Conservation (phyloP, 37 sponge, comb jelly and placozoan genomes). For the Lycopodina hypogea region DNA sequence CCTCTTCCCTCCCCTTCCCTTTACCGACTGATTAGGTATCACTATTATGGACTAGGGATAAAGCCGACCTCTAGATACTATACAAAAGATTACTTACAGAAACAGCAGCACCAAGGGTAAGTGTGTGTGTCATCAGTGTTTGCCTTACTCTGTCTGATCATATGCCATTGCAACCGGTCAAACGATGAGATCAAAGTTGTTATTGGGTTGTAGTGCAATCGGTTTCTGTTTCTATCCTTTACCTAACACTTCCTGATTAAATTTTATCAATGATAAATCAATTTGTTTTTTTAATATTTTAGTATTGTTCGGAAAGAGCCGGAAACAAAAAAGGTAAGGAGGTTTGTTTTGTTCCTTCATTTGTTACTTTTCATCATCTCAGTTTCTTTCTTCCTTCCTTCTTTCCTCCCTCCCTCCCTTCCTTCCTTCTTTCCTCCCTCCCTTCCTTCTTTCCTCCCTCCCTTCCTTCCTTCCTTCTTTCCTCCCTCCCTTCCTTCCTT, state of each 20-base stretch:
- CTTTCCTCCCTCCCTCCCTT: background rate
- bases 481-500: background rate
- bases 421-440: background rate
- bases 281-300: background rate
- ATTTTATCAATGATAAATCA: conserved; percentile 4
- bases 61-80: conserved; percentile 85
- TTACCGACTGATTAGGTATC: too few relatives aligned
- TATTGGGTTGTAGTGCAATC: too few relatives aligned
- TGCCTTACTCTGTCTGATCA: background rate
- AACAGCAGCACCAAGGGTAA: conserved; percentile 39
- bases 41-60: conserved; percentile 95
- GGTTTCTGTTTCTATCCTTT: background rate
- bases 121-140: background rate
- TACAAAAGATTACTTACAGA: conserved; percentile 42
- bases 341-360: background rate
- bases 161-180: too few relatives aligned
- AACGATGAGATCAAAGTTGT: too few relatives aligned
- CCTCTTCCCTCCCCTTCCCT: too few relatives aligned
- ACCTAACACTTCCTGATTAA: too few relatives aligned
- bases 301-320: conserved; percentile 21
- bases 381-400: background rate
- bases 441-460: background rate
- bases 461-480: background rate
- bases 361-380: background rate
- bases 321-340: conserved; percentile 20